These are phyloP conservation scores for Pogonocherus hispidulus DNA, from an alignment of 2,888 invertebrate species.

Conservation along the genomic window DNA sequence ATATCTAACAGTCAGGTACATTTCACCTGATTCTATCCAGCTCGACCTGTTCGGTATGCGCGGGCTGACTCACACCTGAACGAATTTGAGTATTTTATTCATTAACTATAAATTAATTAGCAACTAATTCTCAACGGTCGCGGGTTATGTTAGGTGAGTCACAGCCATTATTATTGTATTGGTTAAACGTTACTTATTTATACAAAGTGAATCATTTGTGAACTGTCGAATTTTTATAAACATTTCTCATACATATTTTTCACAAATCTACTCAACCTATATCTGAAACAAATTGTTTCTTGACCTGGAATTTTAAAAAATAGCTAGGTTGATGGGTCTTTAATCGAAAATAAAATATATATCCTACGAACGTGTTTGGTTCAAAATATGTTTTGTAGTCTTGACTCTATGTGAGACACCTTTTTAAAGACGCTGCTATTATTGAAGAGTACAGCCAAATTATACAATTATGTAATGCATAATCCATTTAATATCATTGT, in stretches of 20 bases:
- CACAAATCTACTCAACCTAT: neutral
- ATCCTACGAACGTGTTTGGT: neutral
- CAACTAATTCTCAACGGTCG: conserved; percentile 8
- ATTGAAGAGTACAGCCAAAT: too few relatives aligned
- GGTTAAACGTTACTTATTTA: conserved; percentile 4
- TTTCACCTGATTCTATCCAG: neutral
- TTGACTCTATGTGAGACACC: too few relatives aligned
- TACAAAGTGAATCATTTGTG: conserved; percentile 10
- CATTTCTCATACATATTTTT: neutral
- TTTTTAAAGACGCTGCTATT: too few relatives aligned
- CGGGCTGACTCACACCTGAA: conserved; percentile 1
- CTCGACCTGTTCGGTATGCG: neutral
- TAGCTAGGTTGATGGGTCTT: too few relatives aligned
- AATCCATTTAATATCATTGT: too few relatives aligned
- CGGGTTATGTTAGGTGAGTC: conserved; percentile 14
- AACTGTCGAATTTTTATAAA: neutral
- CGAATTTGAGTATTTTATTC: neutral
- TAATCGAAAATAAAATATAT: neutral
- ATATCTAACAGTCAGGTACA: neutral
- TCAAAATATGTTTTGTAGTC: too few relatives aligned
- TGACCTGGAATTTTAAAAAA: too few relatives aligned
- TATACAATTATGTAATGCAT: too few relatives aligned
- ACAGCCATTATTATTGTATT: conserved; percentile 2
- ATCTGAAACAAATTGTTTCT: too few relatives aligned
- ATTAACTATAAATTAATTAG: conserved; percentile 17